Evolutionary conservation across 2,797 vertebrate species (phyloP).

Genomic region (Danionella dracula): DNA sequence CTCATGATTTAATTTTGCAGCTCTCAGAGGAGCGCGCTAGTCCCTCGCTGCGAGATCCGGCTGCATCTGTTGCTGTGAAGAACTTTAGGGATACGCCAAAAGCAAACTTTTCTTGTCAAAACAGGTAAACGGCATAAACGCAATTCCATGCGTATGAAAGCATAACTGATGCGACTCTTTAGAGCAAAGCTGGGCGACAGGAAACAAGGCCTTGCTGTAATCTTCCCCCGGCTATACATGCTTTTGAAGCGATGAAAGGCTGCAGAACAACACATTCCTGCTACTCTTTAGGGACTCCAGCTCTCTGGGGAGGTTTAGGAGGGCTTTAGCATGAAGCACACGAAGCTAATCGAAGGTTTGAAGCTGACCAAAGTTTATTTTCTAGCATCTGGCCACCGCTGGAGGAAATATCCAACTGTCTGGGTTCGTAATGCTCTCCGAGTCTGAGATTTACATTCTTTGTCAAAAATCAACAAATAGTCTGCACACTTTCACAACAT

Average conservation of each 20-base stretch:
- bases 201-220: not conserved
- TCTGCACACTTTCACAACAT: not conserved
- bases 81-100: not conserved
- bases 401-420: not conserved
- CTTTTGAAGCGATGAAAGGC: not conserved
- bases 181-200: conserved; percentile 9
- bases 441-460: not conserved
- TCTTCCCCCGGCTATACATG: conserved; percentile 4
- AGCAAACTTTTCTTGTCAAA: not conserved
- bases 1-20: conserved; percentile 2
- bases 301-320: not conserved
- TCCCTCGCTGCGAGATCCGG: not conserved
- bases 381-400: conserved; percentile 22
- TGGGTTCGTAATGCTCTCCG: not conserved
- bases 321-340: not conserved
- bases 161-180: not conserved
- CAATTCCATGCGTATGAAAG: not conserved
- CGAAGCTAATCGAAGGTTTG: not conserved
- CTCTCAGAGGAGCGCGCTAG: not conserved
- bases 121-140: not conserved
- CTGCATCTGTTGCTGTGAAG: not conserved
- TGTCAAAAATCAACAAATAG: not conserved
- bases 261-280: not conserved
- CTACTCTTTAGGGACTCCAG: not conserved
- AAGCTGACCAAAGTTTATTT: not conserved